These are phyloP conservation scores for Epistrophe grossulariae DNA, from an alignment of 2,888 invertebrate species.

Conservation along the genomic window DNA sequence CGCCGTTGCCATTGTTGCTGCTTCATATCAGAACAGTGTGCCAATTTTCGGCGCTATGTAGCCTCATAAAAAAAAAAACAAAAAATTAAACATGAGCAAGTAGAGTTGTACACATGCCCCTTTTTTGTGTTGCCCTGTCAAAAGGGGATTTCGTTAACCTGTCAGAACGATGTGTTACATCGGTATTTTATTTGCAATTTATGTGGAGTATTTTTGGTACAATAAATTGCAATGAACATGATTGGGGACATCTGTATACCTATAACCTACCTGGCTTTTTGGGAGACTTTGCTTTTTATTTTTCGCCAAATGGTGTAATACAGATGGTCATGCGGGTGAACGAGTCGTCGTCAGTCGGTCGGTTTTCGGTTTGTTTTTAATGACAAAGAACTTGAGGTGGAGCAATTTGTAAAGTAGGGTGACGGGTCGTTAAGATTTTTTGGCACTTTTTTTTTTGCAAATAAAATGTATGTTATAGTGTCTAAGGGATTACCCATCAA, in stretches of 20 bases:
- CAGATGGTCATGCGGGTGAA: conserved; percentile 11
- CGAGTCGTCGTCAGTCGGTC: neutral
- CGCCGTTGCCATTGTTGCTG: too few relatives aligned
- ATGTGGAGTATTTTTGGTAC: conserved; percentile 57
- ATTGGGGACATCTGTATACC: conserved; percentile 54
- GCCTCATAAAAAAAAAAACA: conserved; percentile 23
- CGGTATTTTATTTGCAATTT: conserved; percentile 58
- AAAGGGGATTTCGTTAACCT: conserved; percentile 36
- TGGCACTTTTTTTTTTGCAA: conserved; percentile 28
- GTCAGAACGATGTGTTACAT: conserved; percentile 65
- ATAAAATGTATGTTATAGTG: conserved; percentile 44
- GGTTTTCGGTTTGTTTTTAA: neutral
- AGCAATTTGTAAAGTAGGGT: conserved; percentile 62
- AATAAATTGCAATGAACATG: conserved; percentile 68
- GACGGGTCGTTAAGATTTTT: conserved; percentile 52
- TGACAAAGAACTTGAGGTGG: conserved; percentile 45
- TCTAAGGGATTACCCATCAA: conserved; percentile 37
- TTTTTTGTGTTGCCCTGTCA: conserved; percentile 16
- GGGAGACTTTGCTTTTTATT: conserved; percentile 18
- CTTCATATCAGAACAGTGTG: conserved; percentile 35
- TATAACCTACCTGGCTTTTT: conserved; percentile 44
- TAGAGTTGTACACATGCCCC: conserved; percentile 22
- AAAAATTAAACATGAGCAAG: neutral
- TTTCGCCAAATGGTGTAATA: neutral
- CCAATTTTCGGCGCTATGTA: conserved; percentile 48